A percentile compares a stretch with the other conserved stretches of the same genome.
These are phyloP conservation scores for Cylindroiulus punctatus DNA, from an alignment of 2,888 invertebrate species.

Conservation along the genomic window DNA sequence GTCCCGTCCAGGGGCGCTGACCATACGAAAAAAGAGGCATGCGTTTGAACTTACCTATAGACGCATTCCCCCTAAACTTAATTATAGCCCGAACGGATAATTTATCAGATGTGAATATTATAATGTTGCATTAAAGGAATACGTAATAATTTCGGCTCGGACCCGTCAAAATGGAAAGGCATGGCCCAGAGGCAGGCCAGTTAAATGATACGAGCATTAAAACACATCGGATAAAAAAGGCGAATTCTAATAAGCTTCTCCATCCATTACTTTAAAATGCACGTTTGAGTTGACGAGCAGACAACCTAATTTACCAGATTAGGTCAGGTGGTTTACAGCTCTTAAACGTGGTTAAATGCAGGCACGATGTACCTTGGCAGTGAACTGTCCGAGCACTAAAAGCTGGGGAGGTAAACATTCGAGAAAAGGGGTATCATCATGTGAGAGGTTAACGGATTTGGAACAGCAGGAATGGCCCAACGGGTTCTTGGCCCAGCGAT, in stretches of 20 bases:
- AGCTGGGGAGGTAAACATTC: background rate
- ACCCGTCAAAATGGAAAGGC: background rate
- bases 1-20: conserved; percentile 19
- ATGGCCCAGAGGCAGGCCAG: background rate
- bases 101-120: conserved; percentile 42
- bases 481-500: conserved; percentile 4
- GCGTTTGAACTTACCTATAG: conserved; percentile 7
- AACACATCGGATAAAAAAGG: background rate
- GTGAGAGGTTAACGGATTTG: background rate
- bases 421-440: background rate
- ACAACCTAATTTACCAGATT: conserved; percentile 30
- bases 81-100: conserved; percentile 11
- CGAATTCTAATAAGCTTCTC: conserved; percentile 28
- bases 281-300: conserved; percentile 27
- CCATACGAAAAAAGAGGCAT: background rate
- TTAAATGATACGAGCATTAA: conserved; percentile 20
- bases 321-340: background rate
- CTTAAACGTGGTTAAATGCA: background rate
- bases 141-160: conserved; percentile 32
- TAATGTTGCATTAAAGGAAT: conserved; percentile 27
- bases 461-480: background rate
- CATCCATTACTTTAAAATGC: conserved; percentile 9
- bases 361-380: conserved; percentile 41
- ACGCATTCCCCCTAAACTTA: background rate
- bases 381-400: background rate